Base-by-base conservation (phyloP, 2,888 invertebrate genomes). In the Conops quadrifasciatus region DNA sequence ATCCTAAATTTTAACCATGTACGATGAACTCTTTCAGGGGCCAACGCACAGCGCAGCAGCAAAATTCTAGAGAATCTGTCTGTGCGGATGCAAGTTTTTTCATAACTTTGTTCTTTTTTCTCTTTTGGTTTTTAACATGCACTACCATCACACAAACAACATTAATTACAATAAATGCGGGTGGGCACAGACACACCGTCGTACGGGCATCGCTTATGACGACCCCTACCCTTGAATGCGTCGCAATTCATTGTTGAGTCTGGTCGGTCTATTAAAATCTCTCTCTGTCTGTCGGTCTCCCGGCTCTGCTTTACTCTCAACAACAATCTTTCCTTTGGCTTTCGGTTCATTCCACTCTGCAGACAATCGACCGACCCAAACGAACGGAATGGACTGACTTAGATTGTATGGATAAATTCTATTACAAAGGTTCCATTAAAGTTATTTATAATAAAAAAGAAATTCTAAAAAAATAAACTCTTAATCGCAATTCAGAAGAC, bases 11-110 rank as follows among this genome's bases (percentile, higher is more conserved):
- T 36, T 4, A 36, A 4, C 36, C 36, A 9, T 36, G 36, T 36
- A 36, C 9, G 36, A 62, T 68, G 62, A 68, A 68, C 68, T 62
- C 67, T 47, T 51, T 43, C 51, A 36, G 36, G 36, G 16, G 60
- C 58, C 19, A 47, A n/a, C 19, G 58, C 47, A 43, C 21, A 43
- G 21, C 59, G 26, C n/a, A 15, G 19, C n/a, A n/a, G n/a, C 36
- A 9, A 7, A 7, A 9, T 9, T 36, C 36, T 7, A 36, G 9
- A 36, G 36, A 36, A 36, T 36, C 26, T 47, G 56, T 19, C 43
- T 21, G 36, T 19, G 56, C 36, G 43, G 45, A 36, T 26, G 67
- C 26, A 59, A 58, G 58, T 67, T 58, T 19, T 53, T 49, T 59
- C 26, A 21, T 45, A 56, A n/a, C n/a, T 28, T 67, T 67, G 36